phyloP scores from a whole-genome alignment of 2,888 invertebrate species.

The Gymnocheta viridis region DNA sequence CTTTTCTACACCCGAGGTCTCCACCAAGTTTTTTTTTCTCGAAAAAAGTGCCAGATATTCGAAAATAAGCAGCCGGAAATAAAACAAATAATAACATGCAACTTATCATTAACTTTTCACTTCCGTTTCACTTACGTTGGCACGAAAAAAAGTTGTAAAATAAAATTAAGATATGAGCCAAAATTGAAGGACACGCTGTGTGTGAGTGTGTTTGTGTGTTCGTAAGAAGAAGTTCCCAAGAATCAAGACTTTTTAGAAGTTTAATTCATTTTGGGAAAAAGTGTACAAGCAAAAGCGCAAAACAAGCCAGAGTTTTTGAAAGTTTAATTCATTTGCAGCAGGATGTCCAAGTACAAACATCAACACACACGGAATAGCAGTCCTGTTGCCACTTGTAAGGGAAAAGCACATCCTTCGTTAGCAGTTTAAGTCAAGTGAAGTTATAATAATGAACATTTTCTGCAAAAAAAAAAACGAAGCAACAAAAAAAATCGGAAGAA shows the following conservation, averaged over 20 bases:
- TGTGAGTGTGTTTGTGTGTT: background rate
- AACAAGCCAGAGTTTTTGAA: conserved; percentile 49
- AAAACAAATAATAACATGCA: conserved; percentile 36
- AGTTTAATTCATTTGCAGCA: conserved; percentile 64
- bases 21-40: background rate
- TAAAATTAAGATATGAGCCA: background rate
- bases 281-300: conserved; percentile 2
- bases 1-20: too few species aligned
- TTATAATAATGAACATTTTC: conserved; percentile 30
- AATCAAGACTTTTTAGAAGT: conserved; percentile 18
- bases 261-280: conserved; percentile 9
- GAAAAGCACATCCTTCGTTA: conserved; percentile 4
- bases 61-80: background rate
- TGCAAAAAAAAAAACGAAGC: background rate
- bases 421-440: conserved; percentile 46
- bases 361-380: background rate
- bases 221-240: background rate
- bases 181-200: background rate
- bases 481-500: background rate
- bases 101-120: conserved; percentile 63
- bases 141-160: background rate
- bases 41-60: background rate
- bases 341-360: conserved; percentile 34
- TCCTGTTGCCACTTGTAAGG: conserved; percentile 31
- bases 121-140: conserved; percentile 54